Conservation (phyloP, 2,113 vertebrate species). For the Loxodonta africana region DNA sequence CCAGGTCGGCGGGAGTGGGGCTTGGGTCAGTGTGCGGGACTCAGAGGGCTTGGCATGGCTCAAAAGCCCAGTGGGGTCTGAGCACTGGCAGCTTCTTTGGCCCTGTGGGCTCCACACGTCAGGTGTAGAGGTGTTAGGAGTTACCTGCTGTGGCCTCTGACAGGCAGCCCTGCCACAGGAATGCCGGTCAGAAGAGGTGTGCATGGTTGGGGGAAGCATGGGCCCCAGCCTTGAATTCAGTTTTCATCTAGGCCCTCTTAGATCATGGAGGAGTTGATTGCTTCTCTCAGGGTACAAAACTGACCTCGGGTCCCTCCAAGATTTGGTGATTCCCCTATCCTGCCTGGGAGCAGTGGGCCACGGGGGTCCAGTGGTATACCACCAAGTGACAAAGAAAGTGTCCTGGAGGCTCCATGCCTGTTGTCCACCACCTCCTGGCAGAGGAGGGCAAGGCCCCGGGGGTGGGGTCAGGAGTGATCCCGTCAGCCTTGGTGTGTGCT, state of each 20-base stretch:
- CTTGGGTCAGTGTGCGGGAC: not conserved
- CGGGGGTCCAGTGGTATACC: not conserved
- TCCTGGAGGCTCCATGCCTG: not conserved
- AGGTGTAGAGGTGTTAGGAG: not conserved
- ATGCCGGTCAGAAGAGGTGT: not conserved
- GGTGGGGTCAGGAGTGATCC: not conserved
- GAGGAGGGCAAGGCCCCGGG: not conserved
- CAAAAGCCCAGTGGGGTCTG: accelerated
- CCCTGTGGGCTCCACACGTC: not conserved
- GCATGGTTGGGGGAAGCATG: too few relatives aligned
- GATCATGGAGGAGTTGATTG: too few relatives aligned
- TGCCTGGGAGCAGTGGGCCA: not conserved
- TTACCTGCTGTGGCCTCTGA: not conserved
- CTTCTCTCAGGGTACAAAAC: not conserved
- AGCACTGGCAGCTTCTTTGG: not conserved
- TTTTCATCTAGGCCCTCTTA: not conserved
- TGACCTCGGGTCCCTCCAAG: not conserved
- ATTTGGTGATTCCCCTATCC: too few relatives aligned
- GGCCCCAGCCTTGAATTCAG: not conserved
- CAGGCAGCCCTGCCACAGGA: not conserved
- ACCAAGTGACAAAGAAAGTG: not conserved
- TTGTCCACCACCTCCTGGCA: not conserved
- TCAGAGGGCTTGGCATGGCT: not conserved
- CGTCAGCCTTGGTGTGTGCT: not conserved
- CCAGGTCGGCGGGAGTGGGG: not conserved